These are phyloP conservation scores for Lates calcarifer DNA, from an alignment of 2,113 vertebrate genomes.

Conservation along the genomic window DNA sequence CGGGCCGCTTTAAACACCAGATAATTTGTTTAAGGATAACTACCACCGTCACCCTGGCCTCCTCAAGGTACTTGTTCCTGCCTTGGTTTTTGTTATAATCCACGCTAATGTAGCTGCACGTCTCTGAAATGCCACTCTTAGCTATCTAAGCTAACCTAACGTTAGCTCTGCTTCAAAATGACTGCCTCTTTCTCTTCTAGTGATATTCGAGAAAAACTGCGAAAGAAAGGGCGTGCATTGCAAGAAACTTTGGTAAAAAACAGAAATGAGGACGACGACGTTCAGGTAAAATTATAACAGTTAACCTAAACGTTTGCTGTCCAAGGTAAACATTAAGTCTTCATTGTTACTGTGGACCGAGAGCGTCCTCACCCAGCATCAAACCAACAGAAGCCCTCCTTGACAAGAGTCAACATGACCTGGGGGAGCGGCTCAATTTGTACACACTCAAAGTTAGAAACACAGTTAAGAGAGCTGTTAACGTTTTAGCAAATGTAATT, in stretches of 20 bases:
- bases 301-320: not conserved
- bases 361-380: not conserved
- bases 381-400: not conserved
- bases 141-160: not conserved
- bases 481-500: conserved; percentile 60
- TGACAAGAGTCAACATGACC: conserved; percentile 60
- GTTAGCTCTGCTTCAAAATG: not conserved
- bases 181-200: conserved; percentile 34
- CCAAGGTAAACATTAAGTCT: not conserved
- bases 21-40: not conserved
- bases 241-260: conserved; percentile 71
- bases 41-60: conserved; percentile 60
- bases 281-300: conserved; percentile 69
- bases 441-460: conserved; percentile 18
- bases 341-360: not conserved
- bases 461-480: conserved; percentile 20
- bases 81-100: not conserved
- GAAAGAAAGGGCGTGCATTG: conserved; percentile 76
- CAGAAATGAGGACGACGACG: conserved; percentile 77
- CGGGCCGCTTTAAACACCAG: not conserved
- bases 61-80: conserved; percentile 64
- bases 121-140: not conserved
- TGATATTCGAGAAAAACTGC: conserved; percentile 76
- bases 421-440: conserved; percentile 1
- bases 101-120: not conserved